Conservation (phyloP, 2,113 vertebrate species). For the Emydura subglobosa region DNA sequence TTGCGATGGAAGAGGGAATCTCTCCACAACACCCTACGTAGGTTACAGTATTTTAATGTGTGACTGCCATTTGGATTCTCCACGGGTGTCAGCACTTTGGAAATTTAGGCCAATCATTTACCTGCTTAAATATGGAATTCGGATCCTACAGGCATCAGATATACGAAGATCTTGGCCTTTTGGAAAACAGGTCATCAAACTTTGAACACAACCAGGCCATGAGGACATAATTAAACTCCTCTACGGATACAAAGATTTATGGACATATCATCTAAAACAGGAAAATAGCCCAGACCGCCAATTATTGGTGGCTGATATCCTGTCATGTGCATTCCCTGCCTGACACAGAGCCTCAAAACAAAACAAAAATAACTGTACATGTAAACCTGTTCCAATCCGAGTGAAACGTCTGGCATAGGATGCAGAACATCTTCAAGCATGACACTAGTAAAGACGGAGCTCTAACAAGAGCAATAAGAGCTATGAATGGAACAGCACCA, state of each 20-base stretch:
- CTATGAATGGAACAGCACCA: background rate
- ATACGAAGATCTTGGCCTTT: background rate
- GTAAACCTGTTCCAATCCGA: background rate
- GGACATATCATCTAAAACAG: background rate
- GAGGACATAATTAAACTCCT: accelerated
- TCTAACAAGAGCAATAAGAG: background rate
- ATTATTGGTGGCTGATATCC: background rate
- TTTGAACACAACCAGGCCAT: accelerated
- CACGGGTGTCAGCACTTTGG: background rate
- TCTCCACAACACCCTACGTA: no score
- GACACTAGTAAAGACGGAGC: background rate
- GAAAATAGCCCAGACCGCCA: background rate
- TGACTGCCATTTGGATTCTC: no score
- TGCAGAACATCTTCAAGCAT: background rate
- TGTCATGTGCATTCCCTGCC: background rate
- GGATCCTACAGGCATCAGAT: background rate
- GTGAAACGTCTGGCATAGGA: background rate
- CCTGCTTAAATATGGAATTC: background rate
- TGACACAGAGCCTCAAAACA: background rate
- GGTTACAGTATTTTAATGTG: no score
- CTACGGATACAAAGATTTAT: background rate
- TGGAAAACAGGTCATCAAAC: accelerated
- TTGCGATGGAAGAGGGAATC: no score
- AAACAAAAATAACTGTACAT: background rate
- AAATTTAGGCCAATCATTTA: background rate